Evolutionary conservation across 1,140 invertebrate species (phyloP), one percentile per base, ranked within the genome.

Genomic region (Maconellicoccus hirsutus): DNA sequence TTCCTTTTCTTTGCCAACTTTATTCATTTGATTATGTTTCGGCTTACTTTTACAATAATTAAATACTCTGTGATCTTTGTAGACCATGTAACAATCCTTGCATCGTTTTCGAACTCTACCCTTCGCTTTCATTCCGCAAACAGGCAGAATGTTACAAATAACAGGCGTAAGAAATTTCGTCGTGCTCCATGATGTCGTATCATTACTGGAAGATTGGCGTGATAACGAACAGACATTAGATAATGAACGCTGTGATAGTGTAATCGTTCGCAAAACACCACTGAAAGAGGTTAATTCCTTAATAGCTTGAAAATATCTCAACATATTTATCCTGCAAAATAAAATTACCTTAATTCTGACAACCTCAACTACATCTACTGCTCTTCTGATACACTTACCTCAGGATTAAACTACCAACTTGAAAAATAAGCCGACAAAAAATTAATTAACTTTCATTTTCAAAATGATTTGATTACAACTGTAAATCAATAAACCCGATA

Each of bases 11-110:
- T 85, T 83, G 66, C 82, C 79, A 70, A 85, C 82, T 79, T 85
- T 87, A 26, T 84, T 78, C 83, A 86, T 87, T 81, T 92, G 89
- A 75, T 93, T 93, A 75, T 93, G 91, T 70, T 89, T 80, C 39
- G 87, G 86, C 77, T 88, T 84, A 22, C 83, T 86, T 74, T 85
- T 85, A 76, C 91, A 93, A 69, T 89, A 84, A 61, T 91, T 84
- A 79, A 87, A 89, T 73, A 85, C 76, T 38, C 88, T 81, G 72
- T 87, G 83, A 76, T 91, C 82, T 70, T 85, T 79, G 52, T 82
- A 80, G 14, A 89, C 84, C 77, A 89, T 84, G 75, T 87, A 89
- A 76, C 91, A 93, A 74, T 87, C 86, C 78, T 86, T 87, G 76
- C 91, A 93, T 29, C 90, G 81, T 66, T 82, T 79, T 74, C 82